Percentiles rank a stretch among this genome's conserved stretches.
These are phyloP conservation scores for Caradrina kadenii DNA, from an alignment of 2,888 invertebrate species.

Conservation along the genomic window DNA sequence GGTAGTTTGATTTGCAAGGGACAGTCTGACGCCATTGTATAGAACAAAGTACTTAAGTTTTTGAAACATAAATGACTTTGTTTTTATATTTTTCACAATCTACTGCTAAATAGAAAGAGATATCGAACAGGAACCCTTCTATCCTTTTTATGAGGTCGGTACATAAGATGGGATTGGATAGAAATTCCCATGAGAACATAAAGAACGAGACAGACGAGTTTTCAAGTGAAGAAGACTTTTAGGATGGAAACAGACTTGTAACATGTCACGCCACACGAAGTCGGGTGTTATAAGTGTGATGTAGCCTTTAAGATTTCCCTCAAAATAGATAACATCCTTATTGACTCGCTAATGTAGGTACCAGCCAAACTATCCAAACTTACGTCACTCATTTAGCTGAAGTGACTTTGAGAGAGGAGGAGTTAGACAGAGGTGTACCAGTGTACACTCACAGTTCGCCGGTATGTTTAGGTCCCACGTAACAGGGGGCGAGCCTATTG, in stretches of 20 bases:
- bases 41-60: no score
- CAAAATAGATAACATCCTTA: no score
- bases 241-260: background rate
- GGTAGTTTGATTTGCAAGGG: no score
- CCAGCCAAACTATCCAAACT: no score
- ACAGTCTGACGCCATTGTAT: no score
- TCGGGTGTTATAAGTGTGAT: background rate
- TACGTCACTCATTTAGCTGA: no score
- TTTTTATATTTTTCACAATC: background rate
- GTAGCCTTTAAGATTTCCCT: background rate
- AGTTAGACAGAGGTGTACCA: no score
- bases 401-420: no score
- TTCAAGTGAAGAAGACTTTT: slow-evolving; percentile 1
- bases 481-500: no score
- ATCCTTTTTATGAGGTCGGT: slow-evolving; percentile 17
- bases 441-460: no score
- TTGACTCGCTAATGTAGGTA: no score
- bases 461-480: no score
- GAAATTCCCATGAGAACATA: slow-evolving; percentile 12
- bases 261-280: background rate
- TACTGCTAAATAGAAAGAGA: background rate
- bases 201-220: slow-evolving; percentile 20
- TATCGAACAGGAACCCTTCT: slow-evolving; percentile 16
- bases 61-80: background rate
- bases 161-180: slow-evolving; percentile 25